A percentile compares a stretch with the other conserved stretches of the same genome.
These are phyloP conservation scores for Calosoma granatense DNA, from an alignment of 1,140 invertebrate species.

Conservation along the genomic window DNA sequence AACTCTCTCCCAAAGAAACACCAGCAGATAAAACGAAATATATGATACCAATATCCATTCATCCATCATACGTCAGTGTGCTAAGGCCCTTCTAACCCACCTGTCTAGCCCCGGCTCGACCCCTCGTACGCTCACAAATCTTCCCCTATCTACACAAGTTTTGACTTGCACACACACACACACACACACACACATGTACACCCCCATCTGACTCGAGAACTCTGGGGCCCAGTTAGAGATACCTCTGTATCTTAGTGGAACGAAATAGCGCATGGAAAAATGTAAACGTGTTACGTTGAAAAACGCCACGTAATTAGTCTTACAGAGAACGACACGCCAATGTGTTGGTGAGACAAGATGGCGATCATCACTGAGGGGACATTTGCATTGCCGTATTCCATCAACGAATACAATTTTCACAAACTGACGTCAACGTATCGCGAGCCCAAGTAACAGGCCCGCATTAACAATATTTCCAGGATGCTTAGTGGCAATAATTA, in stretches of 20 bases:
- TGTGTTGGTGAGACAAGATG: not conserved
- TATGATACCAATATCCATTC: not conserved
- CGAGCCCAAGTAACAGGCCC: too few relatives aligned
- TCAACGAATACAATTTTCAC: conserved; percentile 16
- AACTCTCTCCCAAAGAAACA: too few relatives aligned
- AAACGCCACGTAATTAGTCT: conserved; percentile 19
- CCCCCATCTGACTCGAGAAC: too few relatives aligned
- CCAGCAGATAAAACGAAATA: not conserved
- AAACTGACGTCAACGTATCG: too few relatives aligned
- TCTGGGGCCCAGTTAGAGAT: too few relatives aligned
- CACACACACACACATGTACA: too few relatives aligned
- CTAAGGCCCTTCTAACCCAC: too few relatives aligned
- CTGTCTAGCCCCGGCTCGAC: not conserved
- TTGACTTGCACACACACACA: not conserved
- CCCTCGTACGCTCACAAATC: not conserved
- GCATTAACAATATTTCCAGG: too few relatives aligned
- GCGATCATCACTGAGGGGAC: not conserved
- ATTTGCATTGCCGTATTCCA: conserved; percentile 8
- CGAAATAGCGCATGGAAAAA: not conserved
- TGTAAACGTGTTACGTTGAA: conserved; percentile 11
- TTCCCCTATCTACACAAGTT: not conserved
- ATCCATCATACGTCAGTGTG: not conserved
- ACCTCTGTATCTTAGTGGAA: not conserved
- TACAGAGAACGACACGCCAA: not conserved
- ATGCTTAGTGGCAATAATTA: too few relatives aligned